These are phyloP conservation scores for Caenorhabditis becei DNA, from an alignment of 2,888 invertebrate genomes.

Conservation along the genomic window DNA sequence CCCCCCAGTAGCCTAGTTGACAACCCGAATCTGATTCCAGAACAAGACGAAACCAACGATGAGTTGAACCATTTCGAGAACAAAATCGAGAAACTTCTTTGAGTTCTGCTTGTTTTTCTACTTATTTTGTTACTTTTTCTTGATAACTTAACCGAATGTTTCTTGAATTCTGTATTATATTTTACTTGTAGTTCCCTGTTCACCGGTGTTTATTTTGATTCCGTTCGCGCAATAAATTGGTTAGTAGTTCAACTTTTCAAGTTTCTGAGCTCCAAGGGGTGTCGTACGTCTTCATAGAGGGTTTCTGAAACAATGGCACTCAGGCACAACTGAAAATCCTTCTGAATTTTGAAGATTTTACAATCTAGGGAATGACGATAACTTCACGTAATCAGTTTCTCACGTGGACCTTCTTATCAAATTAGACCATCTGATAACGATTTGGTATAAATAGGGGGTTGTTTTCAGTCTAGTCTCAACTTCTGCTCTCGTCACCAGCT, in stretches of 20 bases:
- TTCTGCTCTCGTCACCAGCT: too few species aligned
- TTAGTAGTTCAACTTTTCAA: conserved; percentile 9
- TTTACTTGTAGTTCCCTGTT: conserved; percentile 23
- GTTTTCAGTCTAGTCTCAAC: too few species aligned
- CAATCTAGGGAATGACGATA: too few species aligned
- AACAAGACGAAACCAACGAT: conserved; percentile 68
- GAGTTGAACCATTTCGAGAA: conserved; percentile 65
- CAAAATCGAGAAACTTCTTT: conserved; percentile 48
- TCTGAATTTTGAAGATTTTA: too few species aligned
- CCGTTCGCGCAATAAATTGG: conserved; percentile 3
- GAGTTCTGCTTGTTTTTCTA: neutral
- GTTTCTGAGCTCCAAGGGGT: too few species aligned
- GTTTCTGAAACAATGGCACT: too few species aligned
- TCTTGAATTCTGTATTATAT: conserved; percentile 2
- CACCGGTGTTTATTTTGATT: conserved; percentile 20
- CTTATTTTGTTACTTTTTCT: conserved; percentile 16
- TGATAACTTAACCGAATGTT: neutral
- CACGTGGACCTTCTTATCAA: too few species aligned
- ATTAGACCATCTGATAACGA: too few species aligned
- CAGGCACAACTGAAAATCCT: too few species aligned
- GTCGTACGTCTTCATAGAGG: too few species aligned
- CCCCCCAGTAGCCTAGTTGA: neutral
- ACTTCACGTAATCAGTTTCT: too few species aligned
- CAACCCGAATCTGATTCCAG: conserved; percentile 36
- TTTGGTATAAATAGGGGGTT: too few species aligned